Base-by-base conservation (phyloP, 1,140 invertebrate genomes). In the Elymnias hypermnestra region DNA sequence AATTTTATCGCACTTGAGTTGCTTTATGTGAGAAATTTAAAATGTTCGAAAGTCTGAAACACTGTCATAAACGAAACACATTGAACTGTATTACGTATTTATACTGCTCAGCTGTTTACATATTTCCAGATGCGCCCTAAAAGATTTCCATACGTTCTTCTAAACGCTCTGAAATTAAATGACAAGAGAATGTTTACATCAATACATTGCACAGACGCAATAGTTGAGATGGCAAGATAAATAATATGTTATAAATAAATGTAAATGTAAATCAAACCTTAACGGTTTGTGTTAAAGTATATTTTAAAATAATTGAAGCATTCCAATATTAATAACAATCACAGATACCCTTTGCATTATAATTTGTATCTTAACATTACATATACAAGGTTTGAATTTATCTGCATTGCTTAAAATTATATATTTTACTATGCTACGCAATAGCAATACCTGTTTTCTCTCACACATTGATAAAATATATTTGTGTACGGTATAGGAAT, bases 181-280 rank as follows among this genome's bases (percentile, higher is more conserved):
- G 73, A 76, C 76, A 77, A 69, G 62, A 61, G 66, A 76, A 78
- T 84, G 77, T 84, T 82, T 82, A 84, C 74, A 82, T 83, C 75
- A 73, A 79, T 82, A 77, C 60, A 60, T 54, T 70, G 73, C 70
- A 74, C 72, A 77, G 68, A 52, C 74, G 69, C 74, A 78, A n/a
- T n/a, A n/a, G n/a, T n/a, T n/a, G n/a, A n/a, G n/a, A n/a, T n/a
- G n/a, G n/a, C n/a, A n/a, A n/a, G n/a, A n/a, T n/a, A n/a, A n/a
- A n/a, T n/a, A n/a, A n/a, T n/a, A n/a, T n/a, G n/a, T n/a, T n/a
- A n/a, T n/a, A n/a, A n/a, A n/a, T n/a, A n/a, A n/a, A n/a, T n/a
- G n/a, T n/a, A n/a, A n/a, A n/a, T n/a, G n/a, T n/a, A n/a, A n/a
- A n/a, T n/a, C n/a, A n/a, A n/a, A n/a, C n/a, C n/a, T n/a, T n/a